phyloP scores from a whole-genome alignment of 2,888 invertebrate genomes.

The Chloroclystis v-ata region DNA sequence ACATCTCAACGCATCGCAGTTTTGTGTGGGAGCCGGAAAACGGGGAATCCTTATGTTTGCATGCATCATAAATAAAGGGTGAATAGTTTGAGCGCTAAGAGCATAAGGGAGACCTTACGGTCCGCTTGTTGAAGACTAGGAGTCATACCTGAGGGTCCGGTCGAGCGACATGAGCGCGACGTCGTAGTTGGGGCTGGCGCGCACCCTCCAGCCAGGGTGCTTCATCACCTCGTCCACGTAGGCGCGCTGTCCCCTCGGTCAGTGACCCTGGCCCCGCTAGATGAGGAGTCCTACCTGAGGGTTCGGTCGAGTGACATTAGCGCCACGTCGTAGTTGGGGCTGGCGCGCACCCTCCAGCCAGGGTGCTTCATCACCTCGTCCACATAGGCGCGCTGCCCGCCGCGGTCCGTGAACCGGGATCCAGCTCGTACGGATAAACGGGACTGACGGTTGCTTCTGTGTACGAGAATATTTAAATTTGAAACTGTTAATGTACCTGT shows the following conservation, averaged over 20 bases:
- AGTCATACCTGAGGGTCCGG: too few species aligned
- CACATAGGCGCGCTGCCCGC: constrained; percentile 52
- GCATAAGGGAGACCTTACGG: too few species aligned
- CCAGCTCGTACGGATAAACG: constrained; percentile 53
- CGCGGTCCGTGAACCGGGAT: constrained; percentile 45
- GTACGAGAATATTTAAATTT: too few species aligned
- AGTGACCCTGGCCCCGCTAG: constrained; percentile 43
- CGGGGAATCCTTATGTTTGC: too few species aligned
- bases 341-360: constrained; percentile 50
- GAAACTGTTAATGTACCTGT: too few species aligned
- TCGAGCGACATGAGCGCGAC: constrained; percentile 33
- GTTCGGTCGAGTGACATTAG: constrained; percentile 46
- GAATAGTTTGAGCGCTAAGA: too few species aligned
- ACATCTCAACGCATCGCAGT: too few species aligned
- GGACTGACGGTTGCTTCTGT: constrained; percentile 48
- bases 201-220: constrained; percentile 59
- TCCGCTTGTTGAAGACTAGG: too few species aligned
- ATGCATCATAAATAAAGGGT: too few species aligned
- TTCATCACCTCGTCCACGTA: constrained; percentile 55
- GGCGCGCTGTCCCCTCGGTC: constrained; percentile 54
- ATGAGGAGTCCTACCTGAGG: too few species aligned
- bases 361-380: constrained; percentile 62
- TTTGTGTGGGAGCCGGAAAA: too few species aligned
- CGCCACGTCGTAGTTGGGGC: constrained; percentile 58
- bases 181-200: constrained; percentile 54